phyloP scores from a whole-genome alignment of 2,113 vertebrate genomes.

The Dicentrarchus labrax region DNA sequence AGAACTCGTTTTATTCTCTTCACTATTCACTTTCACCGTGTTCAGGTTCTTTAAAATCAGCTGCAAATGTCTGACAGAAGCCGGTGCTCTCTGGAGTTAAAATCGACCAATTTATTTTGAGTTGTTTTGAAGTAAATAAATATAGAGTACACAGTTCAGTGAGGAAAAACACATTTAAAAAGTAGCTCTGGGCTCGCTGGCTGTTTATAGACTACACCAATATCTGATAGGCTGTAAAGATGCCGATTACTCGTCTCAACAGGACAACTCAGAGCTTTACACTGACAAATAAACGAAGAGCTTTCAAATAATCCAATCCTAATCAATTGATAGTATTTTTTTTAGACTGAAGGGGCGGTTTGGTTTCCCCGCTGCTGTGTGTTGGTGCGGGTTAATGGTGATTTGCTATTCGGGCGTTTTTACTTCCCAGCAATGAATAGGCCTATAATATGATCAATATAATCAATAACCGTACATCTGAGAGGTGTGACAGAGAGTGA shows the following conservation, averaged over 20 bases:
- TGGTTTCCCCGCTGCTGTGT: slow-evolving; percentile 45
- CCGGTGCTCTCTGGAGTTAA: background rate
- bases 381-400: slow-evolving; percentile 16
- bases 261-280: slow-evolving; percentile 60
- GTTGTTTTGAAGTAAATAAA: slow-evolving; percentile 10
- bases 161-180: background rate
- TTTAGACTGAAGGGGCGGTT: slow-evolving; percentile 31
- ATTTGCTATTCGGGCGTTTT: slow-evolving; percentile 27
- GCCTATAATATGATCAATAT: slow-evolving; percentile 78
- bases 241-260: slow-evolving; percentile 65
- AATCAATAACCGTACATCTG: slow-evolving; percentile 81
- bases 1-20: background rate
- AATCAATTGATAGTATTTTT: slow-evolving; percentile 62
- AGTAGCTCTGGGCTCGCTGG: background rate
- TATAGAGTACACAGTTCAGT: background rate
- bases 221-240: slow-evolving; percentile 60
- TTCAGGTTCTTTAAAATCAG: background rate
- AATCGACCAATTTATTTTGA: background rate
- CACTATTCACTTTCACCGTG: background rate
- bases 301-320: slow-evolving; percentile 72
- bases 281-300: slow-evolving; percentile 64
- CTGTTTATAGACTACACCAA: slow-evolving; percentile 60
- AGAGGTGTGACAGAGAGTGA: slow-evolving; percentile 83
- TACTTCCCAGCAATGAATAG: slow-evolving; percentile 71
- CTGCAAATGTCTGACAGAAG: background rate